Evolutionary conservation across 1,140 invertebrate species (phyloP), one percentile per base, ranked within the genome.

Genomic region (Brachionus manjavacas): DNA sequence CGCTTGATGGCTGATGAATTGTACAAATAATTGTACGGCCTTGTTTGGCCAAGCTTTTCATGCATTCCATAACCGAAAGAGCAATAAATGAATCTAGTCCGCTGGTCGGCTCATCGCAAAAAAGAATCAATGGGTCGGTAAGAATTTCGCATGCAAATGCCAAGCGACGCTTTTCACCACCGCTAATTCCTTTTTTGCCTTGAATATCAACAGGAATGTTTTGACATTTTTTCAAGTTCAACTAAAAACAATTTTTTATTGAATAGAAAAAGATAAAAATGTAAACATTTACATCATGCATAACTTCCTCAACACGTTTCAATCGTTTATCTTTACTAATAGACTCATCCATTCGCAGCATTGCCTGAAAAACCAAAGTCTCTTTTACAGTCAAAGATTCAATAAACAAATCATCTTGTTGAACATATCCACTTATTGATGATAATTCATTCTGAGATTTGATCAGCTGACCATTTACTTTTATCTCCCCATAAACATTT

Each of bases 101-200:
- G 25, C 91, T 97, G 0, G 97, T 99, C 1, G 96, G 96, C 88
- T 99, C 97, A 88, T 99, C 97, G 89, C 96, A 98, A 87, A 99
- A 96, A 92, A 99, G 92, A 49, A 99, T 89, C 1, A 95, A 93
- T 1, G 97, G 96, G 90, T 98, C 94, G 0, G 95, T 98, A 28
- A 98, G 90, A 16, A 96, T 94, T 91, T 98, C 96, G 1, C 95
- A 95, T 39, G 96, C 96, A 89, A 98, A 97, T 0, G 96, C 94
- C n/a, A 99, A 89, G 86, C 96, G 91, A 89, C 97, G 97, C 91
- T 94, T 94, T 90, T 99, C 97, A 0, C 97, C 96, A 16, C 96
- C 96, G 0, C 96, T 98, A 28, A 99, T 94, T 0, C 96, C 95
- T 90, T 96, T 96, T 0, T 95, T 89, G 68, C 93, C 25, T 64